These are phyloP conservation scores for Poeciliopsis infans DNA, from an alignment of 2,797 vertebrate genomes.

Conservation along the genomic window DNA sequence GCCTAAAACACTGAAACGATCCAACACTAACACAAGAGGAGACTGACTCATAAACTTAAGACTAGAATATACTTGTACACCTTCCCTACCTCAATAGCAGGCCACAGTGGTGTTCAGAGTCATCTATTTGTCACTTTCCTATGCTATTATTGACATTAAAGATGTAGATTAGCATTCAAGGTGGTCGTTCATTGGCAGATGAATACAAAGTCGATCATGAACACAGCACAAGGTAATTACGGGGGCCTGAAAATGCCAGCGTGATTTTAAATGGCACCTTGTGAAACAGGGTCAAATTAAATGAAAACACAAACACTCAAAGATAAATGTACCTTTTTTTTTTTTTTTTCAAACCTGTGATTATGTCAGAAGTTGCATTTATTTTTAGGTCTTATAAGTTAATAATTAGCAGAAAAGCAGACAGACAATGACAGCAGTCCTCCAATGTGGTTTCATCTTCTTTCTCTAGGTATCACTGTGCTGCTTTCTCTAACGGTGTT, in stretches of 20 bases:
- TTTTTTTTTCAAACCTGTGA: conserved; percentile 1
- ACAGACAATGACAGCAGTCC: conserved; percentile 14
- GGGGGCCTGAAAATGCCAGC: conserved; percentile 51
- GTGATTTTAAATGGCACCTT: conserved; percentile 43
- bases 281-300: conserved; percentile 27
- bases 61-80: conserved; percentile 17
- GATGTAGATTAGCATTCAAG: conserved; percentile 35
- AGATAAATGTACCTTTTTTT: conserved; percentile 27
- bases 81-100: conserved; percentile 1
- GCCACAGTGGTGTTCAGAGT: conserved; percentile 1
- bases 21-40: conserved; percentile 18
- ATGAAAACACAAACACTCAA: conserved; percentile 27
- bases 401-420: neutral
- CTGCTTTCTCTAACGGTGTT: conserved; percentile 93
- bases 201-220: conserved; percentile 29
- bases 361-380: conserved; percentile 17
- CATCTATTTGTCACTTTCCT: conserved; percentile 39
- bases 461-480: conserved; percentile 87
- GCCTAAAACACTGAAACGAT: conserved; percentile 7
- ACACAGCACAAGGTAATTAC: conserved; percentile 40
- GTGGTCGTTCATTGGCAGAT: conserved; percentile 38
- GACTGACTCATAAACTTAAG: conserved; percentile 16
- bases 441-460: conserved; percentile 9
- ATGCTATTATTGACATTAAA: conserved; percentile 62
- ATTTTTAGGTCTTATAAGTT: conserved; percentile 37